phyloP scores from a whole-genome alignment of 2,113 vertebrate genomes.

The Tretioscincus oriximinensis region DNA sequence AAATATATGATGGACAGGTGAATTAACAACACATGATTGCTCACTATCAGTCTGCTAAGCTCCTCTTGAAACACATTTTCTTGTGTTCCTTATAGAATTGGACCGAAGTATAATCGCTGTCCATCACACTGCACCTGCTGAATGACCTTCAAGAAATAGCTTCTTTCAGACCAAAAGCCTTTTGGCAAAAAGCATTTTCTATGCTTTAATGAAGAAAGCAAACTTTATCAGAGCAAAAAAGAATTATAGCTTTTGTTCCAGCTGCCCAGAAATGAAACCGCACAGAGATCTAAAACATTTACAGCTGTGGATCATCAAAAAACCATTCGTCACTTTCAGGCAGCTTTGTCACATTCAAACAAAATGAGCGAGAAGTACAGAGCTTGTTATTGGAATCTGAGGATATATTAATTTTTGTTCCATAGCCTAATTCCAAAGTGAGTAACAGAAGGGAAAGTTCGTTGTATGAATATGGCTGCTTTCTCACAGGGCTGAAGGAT shows the following conservation, averaged over 20 bases:
- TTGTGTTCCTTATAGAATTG: not conserved
- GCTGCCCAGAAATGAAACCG: not conserved
- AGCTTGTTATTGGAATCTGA: not conserved
- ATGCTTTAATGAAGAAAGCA: not conserved
- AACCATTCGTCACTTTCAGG: constrained; percentile 15
- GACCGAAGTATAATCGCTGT: not conserved
- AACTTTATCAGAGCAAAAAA: not conserved
- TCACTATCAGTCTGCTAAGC: not conserved
- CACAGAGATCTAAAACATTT: not conserved
- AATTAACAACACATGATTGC: not conserved
- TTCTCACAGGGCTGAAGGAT: too few relatives aligned
- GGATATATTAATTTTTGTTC: not conserved
- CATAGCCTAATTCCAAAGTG: not conserved
- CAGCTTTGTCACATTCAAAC: not conserved
- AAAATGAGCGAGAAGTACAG: not conserved
- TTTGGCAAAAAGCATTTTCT: not conserved
- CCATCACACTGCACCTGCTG: not conserved
- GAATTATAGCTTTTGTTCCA: not conserved
- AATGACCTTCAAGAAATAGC: not conserved
- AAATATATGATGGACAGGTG: not conserved
- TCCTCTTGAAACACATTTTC: not conserved
- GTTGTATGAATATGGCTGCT: too few relatives aligned
- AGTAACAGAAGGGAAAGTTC: not conserved
- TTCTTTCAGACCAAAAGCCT: not conserved
- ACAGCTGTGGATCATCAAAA: not conserved